Conservation (phyloP, 2,797 vertebrate species). For the Paguma larvata region DNA sequence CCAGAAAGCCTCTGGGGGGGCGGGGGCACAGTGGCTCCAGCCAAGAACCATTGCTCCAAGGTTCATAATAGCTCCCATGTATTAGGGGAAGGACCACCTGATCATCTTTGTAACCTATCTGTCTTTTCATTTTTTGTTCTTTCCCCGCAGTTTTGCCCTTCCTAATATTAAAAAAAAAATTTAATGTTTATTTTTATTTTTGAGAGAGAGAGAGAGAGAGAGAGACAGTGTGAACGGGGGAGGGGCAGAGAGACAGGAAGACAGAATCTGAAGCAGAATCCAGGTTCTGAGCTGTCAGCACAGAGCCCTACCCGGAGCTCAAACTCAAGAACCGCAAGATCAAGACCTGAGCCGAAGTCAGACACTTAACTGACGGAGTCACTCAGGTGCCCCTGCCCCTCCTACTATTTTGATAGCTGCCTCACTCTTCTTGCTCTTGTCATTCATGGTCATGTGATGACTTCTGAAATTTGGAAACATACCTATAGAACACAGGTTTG, state of each 20-base stretch:
- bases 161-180: too few relatives aligned
- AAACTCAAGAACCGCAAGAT: too few relatives aligned
- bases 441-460: not conserved
- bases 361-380: too few relatives aligned
- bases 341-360: too few relatives aligned
- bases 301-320: too few relatives aligned
- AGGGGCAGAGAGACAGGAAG: too few relatives aligned
- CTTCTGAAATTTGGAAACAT: constrained; percentile 5
- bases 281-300: too few relatives aligned
- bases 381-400: not conserved
- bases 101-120: not conserved
- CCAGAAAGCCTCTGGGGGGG: not conserved
- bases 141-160: not conserved
- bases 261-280: too few relatives aligned
- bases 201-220: too few relatives aligned
- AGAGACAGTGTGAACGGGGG: too few relatives aligned
- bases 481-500: not conserved
- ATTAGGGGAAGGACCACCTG: not conserved
- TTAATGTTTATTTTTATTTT: too few relatives aligned
- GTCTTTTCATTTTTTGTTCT: not conserved
- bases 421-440: not conserved
- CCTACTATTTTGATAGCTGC: not conserved
- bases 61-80: not conserved
- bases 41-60: not conserved
- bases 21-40: too few relatives aligned